A percentile compares a stretch with the other conserved stretches of the same genome.
Evolutionary conservation across 2,888 invertebrate species (phyloP).

Genomic region (Lymantria monacha): DNA sequence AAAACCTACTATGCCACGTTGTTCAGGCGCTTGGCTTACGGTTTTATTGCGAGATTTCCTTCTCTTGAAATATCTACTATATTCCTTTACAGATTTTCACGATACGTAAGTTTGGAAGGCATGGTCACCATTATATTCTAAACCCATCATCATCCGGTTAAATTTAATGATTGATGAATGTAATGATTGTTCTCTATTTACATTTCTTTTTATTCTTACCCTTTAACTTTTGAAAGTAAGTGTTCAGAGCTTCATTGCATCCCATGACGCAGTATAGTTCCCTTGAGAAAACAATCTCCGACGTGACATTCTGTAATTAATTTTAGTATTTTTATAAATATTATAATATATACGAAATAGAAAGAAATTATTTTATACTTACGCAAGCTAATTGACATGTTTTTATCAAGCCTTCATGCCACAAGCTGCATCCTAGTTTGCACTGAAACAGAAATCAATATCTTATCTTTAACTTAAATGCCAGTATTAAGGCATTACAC

Average conservation of each 20-base stretch:
- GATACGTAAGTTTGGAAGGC: too few species aligned
- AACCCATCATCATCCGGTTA: too few species aligned
- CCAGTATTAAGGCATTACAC: too few species aligned
- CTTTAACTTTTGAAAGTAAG: constrained; percentile 87
- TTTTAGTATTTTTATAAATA: background rate
- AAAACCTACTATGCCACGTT: too few species aligned
- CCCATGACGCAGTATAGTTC: constrained; percentile 91
- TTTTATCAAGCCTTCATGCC: constrained; percentile 88
- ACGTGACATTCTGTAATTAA: constrained; percentile 85
- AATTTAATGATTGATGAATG: too few species aligned
- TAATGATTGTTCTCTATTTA: too few species aligned
- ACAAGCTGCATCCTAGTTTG: constrained; percentile 88
- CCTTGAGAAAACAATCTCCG: constrained; percentile 85
- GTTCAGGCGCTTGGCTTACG: too few species aligned
- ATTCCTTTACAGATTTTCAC: too few species aligned
- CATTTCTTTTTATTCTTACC: constrained; percentile 62
- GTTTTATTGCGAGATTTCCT: too few species aligned
- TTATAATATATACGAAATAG: background rate
- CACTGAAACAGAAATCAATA: constrained; percentile 84
- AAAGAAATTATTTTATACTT: constrained; percentile 72
- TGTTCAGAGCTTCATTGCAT: constrained; percentile 90
- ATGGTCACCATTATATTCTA: too few species aligned
- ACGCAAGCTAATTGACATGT: constrained; percentile 92
- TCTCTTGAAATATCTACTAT: too few species aligned
- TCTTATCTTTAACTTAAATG: background rate